These are phyloP conservation scores for Hypena proboscidalis DNA, from an alignment of 2,888 invertebrate genomes.

Conservation along the genomic window DNA sequence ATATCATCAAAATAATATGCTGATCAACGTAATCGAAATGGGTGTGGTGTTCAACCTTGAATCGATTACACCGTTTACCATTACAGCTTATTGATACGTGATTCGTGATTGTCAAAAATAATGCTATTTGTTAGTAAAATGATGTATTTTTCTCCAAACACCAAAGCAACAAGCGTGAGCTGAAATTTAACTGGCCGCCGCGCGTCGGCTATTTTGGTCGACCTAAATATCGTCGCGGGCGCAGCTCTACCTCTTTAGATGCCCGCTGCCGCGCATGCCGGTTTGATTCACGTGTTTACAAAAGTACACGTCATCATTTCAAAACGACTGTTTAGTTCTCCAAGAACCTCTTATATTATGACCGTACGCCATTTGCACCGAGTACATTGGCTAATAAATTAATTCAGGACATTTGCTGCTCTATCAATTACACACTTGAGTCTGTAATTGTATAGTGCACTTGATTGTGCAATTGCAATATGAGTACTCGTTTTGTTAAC, in stretches of 20 bases:
- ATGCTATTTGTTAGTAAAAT: conserved; percentile 11
- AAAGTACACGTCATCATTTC: conserved; percentile 27
- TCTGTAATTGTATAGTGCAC: conserved; percentile 1
- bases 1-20: conserved; percentile 41
- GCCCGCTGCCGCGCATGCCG: too few species aligned
- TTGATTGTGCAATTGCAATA: neutral
- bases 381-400: neutral
- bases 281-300: conserved; percentile 53
- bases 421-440: neutral
- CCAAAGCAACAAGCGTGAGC: conserved; percentile 28
- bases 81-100: conserved; percentile 26
- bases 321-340: too few species aligned
- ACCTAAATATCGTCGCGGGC: conserved; percentile 79
- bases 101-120: conserved; percentile 17
- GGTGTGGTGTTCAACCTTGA: conserved; percentile 41
- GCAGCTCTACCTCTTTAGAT: conserved; percentile 51
- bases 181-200: conserved; percentile 56
- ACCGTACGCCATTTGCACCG: neutral
- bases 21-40: conserved; percentile 19
- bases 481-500: neutral
- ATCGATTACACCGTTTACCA: conserved; percentile 34
- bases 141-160: conserved; percentile 15
- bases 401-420: neutral
- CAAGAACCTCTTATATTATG: too few species aligned
- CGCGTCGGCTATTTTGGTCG: conserved; percentile 76